Evolutionary conservation across 1,140 invertebrate species (phyloP), one percentile per base, ranked within the genome.

Genomic region (Chlorops oryzae): DNA sequence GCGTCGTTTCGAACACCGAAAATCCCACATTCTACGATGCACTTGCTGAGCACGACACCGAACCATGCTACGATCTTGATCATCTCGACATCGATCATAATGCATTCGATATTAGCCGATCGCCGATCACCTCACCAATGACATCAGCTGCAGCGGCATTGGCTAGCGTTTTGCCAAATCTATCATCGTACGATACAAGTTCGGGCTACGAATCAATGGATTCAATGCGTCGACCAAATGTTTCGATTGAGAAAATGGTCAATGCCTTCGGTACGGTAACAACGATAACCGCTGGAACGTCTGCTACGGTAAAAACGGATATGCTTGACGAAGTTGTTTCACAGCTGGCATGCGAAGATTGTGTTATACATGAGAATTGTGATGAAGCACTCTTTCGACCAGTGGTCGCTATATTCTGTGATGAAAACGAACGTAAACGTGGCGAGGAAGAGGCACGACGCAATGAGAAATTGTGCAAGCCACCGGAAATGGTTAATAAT

Each of bases 201-300:
- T 46, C 40, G n/a, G 23, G 24, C 41, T 48, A 44, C n/a, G 39
- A 49, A 20, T 46, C 25, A 10, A 15, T 48, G 15, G 35, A 52
- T 27, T 15, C 42, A 15, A 2, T 32, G 6, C 34, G 50, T 5
- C 25, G 39, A 24, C 12, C 39, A 3, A 55, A 38, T 34, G 28
- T 40, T n/a, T 37, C 54, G 42, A 57, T 70, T 7, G 67, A 70
- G 53, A 72, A 84, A 74, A 80, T 85, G 56, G 82, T 86, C 59
- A 85, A 84, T 77, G 84, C 84, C 23, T 59, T 81, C 63, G 84
- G 84, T 59, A 84, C 81, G 24, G 84, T 86, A 42, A 72, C 70
- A 28, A 73, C 76, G 56, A 74, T 76, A 25, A 68, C 59, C 53
- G 70, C 69, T 1, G 62, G 65, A 20, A 57, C 62, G 13, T 70